phyloP scores from a whole-genome alignment of 2,888 invertebrate genomes.

The Acronicta psi region DNA sequence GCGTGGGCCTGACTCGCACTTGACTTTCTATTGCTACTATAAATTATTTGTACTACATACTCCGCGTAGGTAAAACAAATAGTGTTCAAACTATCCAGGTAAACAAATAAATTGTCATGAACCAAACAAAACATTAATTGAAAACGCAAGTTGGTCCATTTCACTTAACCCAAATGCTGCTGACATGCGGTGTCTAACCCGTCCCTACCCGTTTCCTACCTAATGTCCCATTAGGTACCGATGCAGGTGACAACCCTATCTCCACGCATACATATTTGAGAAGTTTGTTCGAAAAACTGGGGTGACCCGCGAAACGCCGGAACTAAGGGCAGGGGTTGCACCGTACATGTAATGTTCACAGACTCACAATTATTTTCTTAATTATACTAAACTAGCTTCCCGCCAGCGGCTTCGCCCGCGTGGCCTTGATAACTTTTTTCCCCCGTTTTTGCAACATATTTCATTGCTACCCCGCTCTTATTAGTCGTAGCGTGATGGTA shows the following conservation, averaged over 20 bases:
- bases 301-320: conserved; percentile 22
- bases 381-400: conserved; percentile 32
- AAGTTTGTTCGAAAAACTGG: conserved; percentile 70
- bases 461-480: too few relatives aligned
- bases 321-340: conserved; percentile 50
- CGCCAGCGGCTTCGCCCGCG: too few relatives aligned
- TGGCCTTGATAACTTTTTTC: too few relatives aligned
- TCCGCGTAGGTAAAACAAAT: too few relatives aligned
- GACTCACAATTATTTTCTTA: conserved; percentile 29
- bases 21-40: too few relatives aligned
- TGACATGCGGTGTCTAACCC: conserved; percentile 51
- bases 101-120: conserved; percentile 42
- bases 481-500: too few relatives aligned
- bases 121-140: conserved; percentile 58
- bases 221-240: conserved; percentile 83
- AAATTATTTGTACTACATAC: too few relatives aligned
- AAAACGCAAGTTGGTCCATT: conserved; percentile 55
- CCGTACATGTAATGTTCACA: conserved; percentile 41
- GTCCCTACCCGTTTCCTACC: conserved; percentile 68
- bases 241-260: conserved; percentile 85
- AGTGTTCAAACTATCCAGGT: conserved; percentile 21
- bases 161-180: conserved; percentile 56
- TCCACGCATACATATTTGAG: conserved; percentile 76
- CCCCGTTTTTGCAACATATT: too few relatives aligned
- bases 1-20: too few relatives aligned